phyloP scores from a whole-genome alignment of 2,113 vertebrate genomes.

The Periophthalmodon schlosseri region DNA sequence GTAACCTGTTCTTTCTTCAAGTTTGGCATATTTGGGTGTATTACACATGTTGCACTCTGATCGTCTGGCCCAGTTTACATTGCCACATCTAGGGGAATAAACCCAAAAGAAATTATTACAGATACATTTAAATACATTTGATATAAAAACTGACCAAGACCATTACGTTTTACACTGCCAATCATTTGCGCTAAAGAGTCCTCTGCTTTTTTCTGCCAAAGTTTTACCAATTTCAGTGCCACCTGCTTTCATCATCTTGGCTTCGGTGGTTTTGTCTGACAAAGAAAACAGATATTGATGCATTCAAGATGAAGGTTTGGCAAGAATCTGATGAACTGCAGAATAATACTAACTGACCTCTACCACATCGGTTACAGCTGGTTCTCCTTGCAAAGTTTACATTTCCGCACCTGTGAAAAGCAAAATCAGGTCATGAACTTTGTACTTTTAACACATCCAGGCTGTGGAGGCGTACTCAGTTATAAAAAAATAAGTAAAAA shows the following conservation, averaged over 20 bases:
- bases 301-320: background rate
- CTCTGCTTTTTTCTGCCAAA: slow-evolving; percentile 94
- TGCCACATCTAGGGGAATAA: slow-evolving; percentile 84
- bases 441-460: background rate
- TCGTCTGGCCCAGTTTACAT: slow-evolving; percentile 97
- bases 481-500: background rate
- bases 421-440: background rate
- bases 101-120: background rate
- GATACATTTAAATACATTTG: background rate
- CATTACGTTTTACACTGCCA: slow-evolving; percentile 99
- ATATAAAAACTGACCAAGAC: background rate
- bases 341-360: slow-evolving; percentile 76
- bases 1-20: slow-evolving; percentile 96
- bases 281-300: background rate
- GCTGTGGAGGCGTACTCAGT: background rate
- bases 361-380: slow-evolving; percentile 93
- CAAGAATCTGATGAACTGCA: background rate
- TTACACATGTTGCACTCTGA: slow-evolving; percentile 99
- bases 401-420: slow-evolving; percentile 86
- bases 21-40: slow-evolving; percentile 96
- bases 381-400: slow-evolving; percentile 97
- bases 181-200: slow-evolving; percentile 97
- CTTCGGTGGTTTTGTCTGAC: slow-evolving; percentile 95
- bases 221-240: slow-evolving; percentile 99
- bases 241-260: slow-evolving; percentile 99